These are phyloP conservation scores for Gorsachius magnificus DNA, from an alignment of 2,797 vertebrate genomes.

Conservation along the genomic window DNA sequence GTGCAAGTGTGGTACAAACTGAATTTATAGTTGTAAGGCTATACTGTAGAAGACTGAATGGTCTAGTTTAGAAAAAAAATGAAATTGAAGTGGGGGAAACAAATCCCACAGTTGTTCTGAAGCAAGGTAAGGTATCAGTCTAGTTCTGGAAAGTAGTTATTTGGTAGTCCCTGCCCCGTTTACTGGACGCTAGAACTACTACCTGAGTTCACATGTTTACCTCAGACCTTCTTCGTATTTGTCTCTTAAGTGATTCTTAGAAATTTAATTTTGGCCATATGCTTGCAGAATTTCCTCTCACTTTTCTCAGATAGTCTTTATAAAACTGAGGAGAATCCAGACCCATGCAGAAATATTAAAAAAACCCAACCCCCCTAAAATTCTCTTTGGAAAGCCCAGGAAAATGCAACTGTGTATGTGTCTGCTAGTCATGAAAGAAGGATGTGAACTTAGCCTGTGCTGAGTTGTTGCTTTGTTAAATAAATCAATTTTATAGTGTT, in stretches of 20 bases:
- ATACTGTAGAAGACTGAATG: background rate
- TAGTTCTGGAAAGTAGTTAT: background rate
- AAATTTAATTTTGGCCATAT: background rate
- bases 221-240: background rate
- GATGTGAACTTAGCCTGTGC: background rate
- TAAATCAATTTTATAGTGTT: background rate
- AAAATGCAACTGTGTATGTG: background rate
- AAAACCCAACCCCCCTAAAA: background rate
- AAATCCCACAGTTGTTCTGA: background rate
- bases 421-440: background rate
- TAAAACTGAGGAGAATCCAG: background rate
- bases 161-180: background rate
- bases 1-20: background rate
- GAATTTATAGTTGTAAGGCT: background rate
- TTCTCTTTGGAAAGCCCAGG: background rate
- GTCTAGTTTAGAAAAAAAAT: background rate
- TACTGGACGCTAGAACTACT: background rate
- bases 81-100: background rate
- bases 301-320: background rate
- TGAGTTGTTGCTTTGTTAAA: background rate
- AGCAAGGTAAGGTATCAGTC: background rate
- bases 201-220: rapidly evolving
- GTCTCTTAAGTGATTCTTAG: background rate
- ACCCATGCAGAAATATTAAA: background rate
- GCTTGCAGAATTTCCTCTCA: background rate